Percentiles rank a stretch among this genome's conserved stretches.
Conservation (phyloP, 2,888 invertebrate species). For the Mystacides longicornis region DNA sequence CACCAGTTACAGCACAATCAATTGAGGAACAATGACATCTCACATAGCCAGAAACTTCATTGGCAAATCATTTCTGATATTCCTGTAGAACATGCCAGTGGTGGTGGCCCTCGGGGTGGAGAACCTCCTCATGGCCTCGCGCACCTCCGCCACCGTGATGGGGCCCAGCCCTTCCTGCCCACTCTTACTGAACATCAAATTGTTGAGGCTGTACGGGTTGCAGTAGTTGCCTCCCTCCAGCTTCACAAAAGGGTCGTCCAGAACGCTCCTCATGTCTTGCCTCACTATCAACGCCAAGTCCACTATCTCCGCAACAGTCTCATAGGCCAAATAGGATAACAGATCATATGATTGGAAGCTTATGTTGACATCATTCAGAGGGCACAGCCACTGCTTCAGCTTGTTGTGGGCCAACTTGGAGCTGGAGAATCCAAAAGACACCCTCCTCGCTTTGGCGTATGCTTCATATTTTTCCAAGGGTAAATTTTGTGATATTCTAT, state of each 20-base stretch:
- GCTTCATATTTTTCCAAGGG: constrained; percentile 62
- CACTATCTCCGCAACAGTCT: constrained; percentile 82
- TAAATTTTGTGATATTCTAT: constrained; percentile 50
- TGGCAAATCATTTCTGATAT: constrained; percentile 34
- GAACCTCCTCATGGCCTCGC: constrained; percentile 73
- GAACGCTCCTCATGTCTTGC: constrained; percentile 62
- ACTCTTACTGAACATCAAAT: constrained; percentile 48
- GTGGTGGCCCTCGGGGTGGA: constrained; percentile 54
- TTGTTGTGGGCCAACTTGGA: constrained; percentile 47
- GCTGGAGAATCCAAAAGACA: constrained; percentile 56
- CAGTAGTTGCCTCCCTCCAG: constrained; percentile 57
- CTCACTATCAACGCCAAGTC: constrained; percentile 77
- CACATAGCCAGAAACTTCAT: constrained; percentile 24
- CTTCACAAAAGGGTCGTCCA: constrained; percentile 63
- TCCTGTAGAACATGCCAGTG: constrained; percentile 45
- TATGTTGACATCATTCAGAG: constrained; percentile 55
- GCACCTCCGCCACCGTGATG: constrained; percentile 72
- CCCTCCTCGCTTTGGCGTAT: constrained; percentile 70
- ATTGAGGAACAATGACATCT: too few species aligned
- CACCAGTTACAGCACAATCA: too few species aligned
- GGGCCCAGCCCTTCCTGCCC: constrained; percentile 62
- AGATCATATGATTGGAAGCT: constrained; percentile 63
- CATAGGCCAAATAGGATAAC: constrained; percentile 78
- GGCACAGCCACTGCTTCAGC: constrained; percentile 56
- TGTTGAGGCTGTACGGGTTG: constrained; percentile 52